Percentiles rank a stretch among this genome's conserved stretches.
Conservation (phyloP, 2,888 invertebrate species). For the Pharmacophagus antenor region DNA sequence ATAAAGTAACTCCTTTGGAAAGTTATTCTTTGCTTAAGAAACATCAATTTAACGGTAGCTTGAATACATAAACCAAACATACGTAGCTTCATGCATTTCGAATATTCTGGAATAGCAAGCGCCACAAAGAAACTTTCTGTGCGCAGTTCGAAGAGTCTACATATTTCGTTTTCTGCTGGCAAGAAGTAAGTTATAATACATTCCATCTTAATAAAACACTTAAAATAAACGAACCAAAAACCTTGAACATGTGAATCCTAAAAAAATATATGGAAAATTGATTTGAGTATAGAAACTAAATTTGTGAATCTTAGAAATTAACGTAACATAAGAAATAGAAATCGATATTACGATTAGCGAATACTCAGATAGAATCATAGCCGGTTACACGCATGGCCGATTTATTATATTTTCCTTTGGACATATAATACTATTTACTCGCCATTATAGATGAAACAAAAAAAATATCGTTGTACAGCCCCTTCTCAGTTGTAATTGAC, state of each 20-base stretch:
- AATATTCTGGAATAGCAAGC: conserved; percentile 28
- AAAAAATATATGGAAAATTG: no score
- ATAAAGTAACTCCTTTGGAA: conserved; percentile 14
- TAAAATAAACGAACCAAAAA: conserved; percentile 16
- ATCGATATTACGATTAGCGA: no score
- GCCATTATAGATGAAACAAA: no score
- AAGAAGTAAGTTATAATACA: conserved; percentile 24
- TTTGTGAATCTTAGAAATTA: no score
- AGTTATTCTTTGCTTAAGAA: conserved; percentile 25
- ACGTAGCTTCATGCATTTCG: conserved; percentile 28
- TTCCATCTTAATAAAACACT: conserved; percentile 21
- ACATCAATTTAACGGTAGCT: conserved; percentile 28
- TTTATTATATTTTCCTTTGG: no score
- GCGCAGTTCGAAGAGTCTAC: conserved; percentile 18
- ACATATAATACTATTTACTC: no score
- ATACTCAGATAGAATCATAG: no score
- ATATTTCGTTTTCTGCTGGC: conserved; percentile 17
- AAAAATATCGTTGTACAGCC: no score
- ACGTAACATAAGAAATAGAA: no score
- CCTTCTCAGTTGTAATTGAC: no score
- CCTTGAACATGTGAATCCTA: neutral
- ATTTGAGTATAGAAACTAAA: no score
- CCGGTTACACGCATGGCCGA: no score
- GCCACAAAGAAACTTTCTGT: conserved; percentile 27
- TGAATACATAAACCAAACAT: conserved; percentile 28